Evolutionary conservation across 1,140 invertebrate genomes (phyloP).

Genomic region (Procambarus virginalis): DNA sequence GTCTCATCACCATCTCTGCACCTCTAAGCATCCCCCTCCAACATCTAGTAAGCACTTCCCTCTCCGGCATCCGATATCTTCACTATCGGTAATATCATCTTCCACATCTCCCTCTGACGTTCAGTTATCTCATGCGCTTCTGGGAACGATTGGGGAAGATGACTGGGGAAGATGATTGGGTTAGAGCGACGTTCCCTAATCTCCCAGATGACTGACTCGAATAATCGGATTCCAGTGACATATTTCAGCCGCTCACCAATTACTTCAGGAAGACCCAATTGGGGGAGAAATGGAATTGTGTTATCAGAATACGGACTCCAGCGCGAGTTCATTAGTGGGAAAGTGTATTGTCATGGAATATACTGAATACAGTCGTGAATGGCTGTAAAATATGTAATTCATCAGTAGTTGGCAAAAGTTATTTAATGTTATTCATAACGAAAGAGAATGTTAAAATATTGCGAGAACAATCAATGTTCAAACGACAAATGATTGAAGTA

Average conservation of each 20-base stretch:
- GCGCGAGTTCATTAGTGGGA: too few relatives aligned
- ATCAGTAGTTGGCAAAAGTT: too few relatives aligned
- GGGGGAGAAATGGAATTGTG: not conserved
- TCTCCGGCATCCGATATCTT: not conserved
- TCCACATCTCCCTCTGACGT: too few relatives aligned
- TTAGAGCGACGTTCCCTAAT: not conserved
- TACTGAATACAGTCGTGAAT: too few relatives aligned
- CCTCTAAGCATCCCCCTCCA: not conserved
- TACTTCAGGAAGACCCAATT: constrained; percentile 3
- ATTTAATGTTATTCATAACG: too few relatives aligned
- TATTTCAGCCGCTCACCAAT: not conserved
- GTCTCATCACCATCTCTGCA: not conserved
- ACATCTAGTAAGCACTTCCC: too few relatives aligned
- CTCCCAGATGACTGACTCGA: not conserved
- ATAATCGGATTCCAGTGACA: not conserved
- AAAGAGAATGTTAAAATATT: too few relatives aligned
- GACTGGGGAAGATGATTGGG: not conserved
- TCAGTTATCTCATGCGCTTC: not conserved
- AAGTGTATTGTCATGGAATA: too few relatives aligned
- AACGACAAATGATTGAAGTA: too few relatives aligned
- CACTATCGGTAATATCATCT: too few relatives aligned
- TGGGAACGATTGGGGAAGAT: not conserved
- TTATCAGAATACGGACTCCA: not conserved
- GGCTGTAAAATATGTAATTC: too few relatives aligned
- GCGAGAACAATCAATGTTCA: too few relatives aligned